Conservation (phyloP, 2,797 vertebrate species). For the Amphiprion clarkii region DNA sequence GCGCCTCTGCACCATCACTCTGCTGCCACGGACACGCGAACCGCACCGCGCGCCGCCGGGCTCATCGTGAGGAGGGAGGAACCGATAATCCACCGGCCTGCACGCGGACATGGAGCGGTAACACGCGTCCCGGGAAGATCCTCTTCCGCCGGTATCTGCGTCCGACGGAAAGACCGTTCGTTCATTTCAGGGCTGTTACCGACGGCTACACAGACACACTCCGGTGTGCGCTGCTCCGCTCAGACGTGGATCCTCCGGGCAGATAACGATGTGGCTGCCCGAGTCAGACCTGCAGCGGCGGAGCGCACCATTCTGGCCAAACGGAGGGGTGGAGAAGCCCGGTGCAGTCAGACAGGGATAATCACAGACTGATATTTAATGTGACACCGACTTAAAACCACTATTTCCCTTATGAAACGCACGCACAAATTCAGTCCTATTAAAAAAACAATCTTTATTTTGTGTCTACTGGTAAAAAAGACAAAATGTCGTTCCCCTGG, state of each 20-base stretch:
- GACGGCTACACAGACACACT: not conserved
- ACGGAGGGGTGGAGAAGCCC: slow-evolving; percentile 28
- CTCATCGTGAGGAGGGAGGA: slow-evolving; percentile 44
- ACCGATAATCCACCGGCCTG: slow-evolving; percentile 33
- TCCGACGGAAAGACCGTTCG: not conserved
- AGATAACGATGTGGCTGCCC: slow-evolving; percentile 69
- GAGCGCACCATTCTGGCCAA: slow-evolving; percentile 76
- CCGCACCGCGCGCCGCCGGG: slow-evolving; percentile 37
- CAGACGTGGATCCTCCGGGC: slow-evolving; percentile 51
- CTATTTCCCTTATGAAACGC: fast-evolving
- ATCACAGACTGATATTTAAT: not conserved
- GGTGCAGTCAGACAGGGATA: not conserved
- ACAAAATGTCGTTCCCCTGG: slow-evolving; percentile 23
- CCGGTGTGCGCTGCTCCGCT: not conserved
- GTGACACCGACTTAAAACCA: fast-evolving
- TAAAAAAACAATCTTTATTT: not conserved
- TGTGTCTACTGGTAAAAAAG: not conserved
- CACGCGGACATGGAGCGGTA: slow-evolving; percentile 17
- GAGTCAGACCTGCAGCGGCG: slow-evolving; percentile 75
- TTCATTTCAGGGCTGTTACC: slow-evolving; percentile 46
- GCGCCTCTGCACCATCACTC: slow-evolving; percentile 67
- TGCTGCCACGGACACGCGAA: slow-evolving; percentile 53
- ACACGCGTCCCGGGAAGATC: slow-evolving; percentile 14
- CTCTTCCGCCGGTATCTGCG: not conserved
- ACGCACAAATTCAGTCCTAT: fast-evolving